Conservation (phyloP, 2,888 invertebrate genomes). For the Pyralis farinalis region DNA sequence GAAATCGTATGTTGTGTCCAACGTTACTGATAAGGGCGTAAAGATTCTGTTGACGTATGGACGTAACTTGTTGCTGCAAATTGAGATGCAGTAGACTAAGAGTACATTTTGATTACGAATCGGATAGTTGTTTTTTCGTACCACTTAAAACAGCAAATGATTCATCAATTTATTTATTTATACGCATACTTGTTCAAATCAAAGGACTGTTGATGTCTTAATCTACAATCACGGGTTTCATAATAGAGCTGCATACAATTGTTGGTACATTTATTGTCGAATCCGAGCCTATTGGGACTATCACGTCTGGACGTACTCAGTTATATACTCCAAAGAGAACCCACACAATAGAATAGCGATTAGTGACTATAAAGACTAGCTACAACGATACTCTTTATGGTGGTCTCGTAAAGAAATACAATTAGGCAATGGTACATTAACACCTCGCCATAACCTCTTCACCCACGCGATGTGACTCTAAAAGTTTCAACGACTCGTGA, state of each 20-base stretch:
- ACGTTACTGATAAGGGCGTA: conserved; percentile 59
- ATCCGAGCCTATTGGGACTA: conserved; percentile 22
- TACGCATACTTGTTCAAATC: neutral
- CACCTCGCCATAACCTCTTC: conserved; percentile 60
- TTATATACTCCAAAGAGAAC: conserved; percentile 20
- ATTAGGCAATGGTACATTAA: conserved; percentile 77
- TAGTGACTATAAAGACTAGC: conserved; percentile 59
- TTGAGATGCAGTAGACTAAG: conserved; percentile 31
- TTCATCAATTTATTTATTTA: too few species aligned
- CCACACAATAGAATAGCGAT: conserved; percentile 57
- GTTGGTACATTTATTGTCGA: conserved; percentile 36
- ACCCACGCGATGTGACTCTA: conserved; percentile 58
- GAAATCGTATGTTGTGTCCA: conserved; percentile 77
- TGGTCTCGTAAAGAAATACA: conserved; percentile 71
- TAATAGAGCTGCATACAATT: conserved; percentile 29
- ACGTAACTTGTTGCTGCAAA: conserved; percentile 44
- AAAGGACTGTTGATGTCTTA: conserved; percentile 20
- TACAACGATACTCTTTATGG: conserved; percentile 59
- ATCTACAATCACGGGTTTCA: conserved; percentile 31
- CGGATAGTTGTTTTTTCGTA: too few species aligned
- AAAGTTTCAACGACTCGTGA: conserved; percentile 42
- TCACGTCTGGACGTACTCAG: conserved; percentile 39
- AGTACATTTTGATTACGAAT: neutral
- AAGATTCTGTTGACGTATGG: conserved; percentile 45
- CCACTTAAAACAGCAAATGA: too few species aligned